Evolutionary conservation across 2,888 invertebrate genomes (phyloP), one percentile per base, ranked within the genome.

Genomic region (Phortica magna): DNA sequence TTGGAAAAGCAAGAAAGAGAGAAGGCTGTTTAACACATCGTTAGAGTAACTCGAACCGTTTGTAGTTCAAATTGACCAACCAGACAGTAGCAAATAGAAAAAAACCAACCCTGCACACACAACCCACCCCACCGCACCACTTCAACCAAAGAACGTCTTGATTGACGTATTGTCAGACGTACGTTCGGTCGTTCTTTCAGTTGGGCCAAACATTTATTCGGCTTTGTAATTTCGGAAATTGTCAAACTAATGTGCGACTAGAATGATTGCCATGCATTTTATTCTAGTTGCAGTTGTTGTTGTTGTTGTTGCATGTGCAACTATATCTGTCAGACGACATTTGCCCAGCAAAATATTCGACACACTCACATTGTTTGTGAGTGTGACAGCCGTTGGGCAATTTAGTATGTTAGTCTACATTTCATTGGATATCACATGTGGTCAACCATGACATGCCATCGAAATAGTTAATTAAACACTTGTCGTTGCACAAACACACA

Each of bases 401-500:
- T 68, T 68, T 68, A 48, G 48, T 43, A 68, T 19, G 61, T 19
- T 61, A 12, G 61, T 7, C 61, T 17, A 61, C 61, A 61, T 22
- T 61, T 22, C 19, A 61, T 61, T 61, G 61, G 22, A 68, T 41
- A 65, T 7, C 41, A 39, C 19, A 68, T 68, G 68, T 22, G 68
- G 68, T 68, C 68, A 43, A 43, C 42, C 43, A 41, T 68, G 48
- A 48, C n/a, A 41, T 68, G 68, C 43, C 48, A 68, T 68, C 43
- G 43, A 43, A 43, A 68, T 43, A 68, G 68, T 68, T 68, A 68
- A 68, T 68, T 68, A 68, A 68, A 68, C 68, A 68, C 68, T 68
- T 43, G 43, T 42, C 42, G 19, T 7, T 4, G 19, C 10, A 22
- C 61, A 61, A 22, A 61, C n/a, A 55, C 55, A 55, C 14, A 55